Conservation (phyloP, 2,888 invertebrate species). For the Cheilosia vulpina region DNA sequence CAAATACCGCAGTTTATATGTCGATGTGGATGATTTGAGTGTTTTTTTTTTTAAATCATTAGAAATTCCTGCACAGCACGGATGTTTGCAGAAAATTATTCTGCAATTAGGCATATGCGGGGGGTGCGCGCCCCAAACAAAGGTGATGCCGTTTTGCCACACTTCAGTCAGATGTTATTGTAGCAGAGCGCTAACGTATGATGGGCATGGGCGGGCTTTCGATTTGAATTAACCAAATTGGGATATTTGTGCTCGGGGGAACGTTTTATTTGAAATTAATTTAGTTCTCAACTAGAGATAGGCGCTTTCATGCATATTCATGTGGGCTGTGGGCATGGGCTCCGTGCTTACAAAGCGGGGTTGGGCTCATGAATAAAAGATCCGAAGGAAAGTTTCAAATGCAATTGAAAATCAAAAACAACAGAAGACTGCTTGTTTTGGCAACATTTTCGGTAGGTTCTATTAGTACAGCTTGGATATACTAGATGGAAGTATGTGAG, state of each 20-base stretch:
- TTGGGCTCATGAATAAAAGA: conserved; percentile 64
- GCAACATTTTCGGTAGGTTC: no score
- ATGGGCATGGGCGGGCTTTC: no score
- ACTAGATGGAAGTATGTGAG: no score
- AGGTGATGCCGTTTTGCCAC: conserved; percentile 21
- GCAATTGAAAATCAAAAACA: background rate
- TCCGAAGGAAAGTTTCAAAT: conserved; percentile 25
- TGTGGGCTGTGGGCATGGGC: conserved; percentile 32
- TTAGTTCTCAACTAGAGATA: conserved; percentile 34
- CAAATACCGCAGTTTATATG: conserved; percentile 22
- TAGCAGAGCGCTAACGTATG: no score
- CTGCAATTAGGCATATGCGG: conserved; percentile 19
- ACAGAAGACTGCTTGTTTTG: no score
- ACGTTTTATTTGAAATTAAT: conserved; percentile 71
- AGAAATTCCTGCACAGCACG: conserved; percentile 34
- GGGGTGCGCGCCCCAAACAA: background rate
- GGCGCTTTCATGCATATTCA: conserved; percentile 64
- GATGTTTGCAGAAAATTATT: conserved; percentile 45
- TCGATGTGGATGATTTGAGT: background rate
- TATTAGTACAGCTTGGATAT: no score
- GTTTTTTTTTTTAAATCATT: conserved; percentile 28
- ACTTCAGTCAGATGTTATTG: conserved; percentile 49
- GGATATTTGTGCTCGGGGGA: conserved; percentile 61
- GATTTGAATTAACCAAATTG: conserved; percentile 52
- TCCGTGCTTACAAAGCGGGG: conserved; percentile 47